Base-by-base conservation (phyloP, 2,888 invertebrate species). In the Hoplodrina blanda region DNA sequence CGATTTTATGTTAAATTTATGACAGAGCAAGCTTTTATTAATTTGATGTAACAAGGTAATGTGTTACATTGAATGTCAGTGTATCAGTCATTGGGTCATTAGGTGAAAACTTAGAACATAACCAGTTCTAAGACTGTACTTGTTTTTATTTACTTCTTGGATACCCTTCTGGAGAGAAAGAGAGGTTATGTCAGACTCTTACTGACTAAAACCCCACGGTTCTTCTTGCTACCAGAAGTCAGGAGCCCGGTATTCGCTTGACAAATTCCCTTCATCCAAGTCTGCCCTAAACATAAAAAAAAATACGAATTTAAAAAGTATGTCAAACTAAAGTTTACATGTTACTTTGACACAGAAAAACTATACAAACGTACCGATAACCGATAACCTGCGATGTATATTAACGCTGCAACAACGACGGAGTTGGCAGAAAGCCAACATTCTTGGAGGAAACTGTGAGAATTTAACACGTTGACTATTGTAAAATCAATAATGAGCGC, bases 351-450 rank as follows among this genome's bases (percentile, higher is more conserved):
- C 25, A 46, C 19, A 13, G 11, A 17, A 44, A 37, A 46, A 54
- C 37, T n/a, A 37, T 50, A 54, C 52, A 44, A 52, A 54, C 37
- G 60, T n/a, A n/a, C n/a, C n/a, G n/a, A n/a, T n/a, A n/a, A n/a
- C n/a, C 4, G 0, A 50, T 73, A 33, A 46, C 50, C n/a, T 56
- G 20, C n/a, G 37, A 25, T 46, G 46, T 71, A 69, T 75, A 50
- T 54, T 17, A 65, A 65, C 10, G 56, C 62, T 55, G 55, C 33
- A 60, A 19, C 13, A 13, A 46, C 13, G 56, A 57, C 63, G 20
- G 49, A 41, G 2, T 37, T 78, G 84, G 82, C 75, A 73, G 61
- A 44, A 11, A 56, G 61, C 79, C 82, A 82, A 67, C 50, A 59
- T 55, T 78, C 69, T 82, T 71, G 72, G 52, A 53, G 62, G 37